Evolutionary conservation across 2,113 vertebrate genomes (phyloP).

Genomic region (Neomonachus schauinslandi): DNA sequence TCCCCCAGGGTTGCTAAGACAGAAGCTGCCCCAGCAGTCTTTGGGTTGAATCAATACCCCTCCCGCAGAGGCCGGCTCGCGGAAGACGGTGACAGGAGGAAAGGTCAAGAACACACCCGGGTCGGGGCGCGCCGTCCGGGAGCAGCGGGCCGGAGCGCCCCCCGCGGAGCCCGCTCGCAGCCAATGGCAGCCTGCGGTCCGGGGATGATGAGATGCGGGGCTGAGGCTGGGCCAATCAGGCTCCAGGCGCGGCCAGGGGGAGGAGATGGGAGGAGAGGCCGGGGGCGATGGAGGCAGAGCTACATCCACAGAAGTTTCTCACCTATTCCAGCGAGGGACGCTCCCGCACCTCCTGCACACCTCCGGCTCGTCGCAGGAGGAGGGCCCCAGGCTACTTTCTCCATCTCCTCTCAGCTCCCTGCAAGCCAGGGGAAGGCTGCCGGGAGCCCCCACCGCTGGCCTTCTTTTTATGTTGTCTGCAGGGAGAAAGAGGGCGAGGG

Average conservation of each 20-base stretch:
- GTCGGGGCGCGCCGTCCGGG: neutral
- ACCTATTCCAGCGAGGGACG: constrained; percentile 61
- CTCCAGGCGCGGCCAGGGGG: constrained; percentile 59
- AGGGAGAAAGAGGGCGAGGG: neutral
- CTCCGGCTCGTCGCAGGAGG: neutral
- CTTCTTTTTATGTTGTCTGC: constrained; percentile 3
- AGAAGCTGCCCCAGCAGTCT: neutral
- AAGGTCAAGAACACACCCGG: neutral
- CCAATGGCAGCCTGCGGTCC: constrained; percentile 67
- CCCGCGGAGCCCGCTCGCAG: constrained; percentile 14
- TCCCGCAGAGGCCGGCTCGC: neutral
- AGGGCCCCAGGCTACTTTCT: neutral
- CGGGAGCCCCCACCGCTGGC: neutral
- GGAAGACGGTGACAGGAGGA: neutral
- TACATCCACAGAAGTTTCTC: constrained; percentile 77
- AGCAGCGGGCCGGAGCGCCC: neutral
- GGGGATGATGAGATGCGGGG: constrained; percentile 24
- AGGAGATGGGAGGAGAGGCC: constrained; percentile 61
- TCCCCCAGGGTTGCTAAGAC: neutral
- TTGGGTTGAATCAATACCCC: neutral
- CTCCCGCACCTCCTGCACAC: neutral
- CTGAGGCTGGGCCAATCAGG: constrained; percentile 74
- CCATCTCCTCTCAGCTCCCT: neutral
- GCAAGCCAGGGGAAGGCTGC: neutral
- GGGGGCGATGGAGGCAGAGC: constrained; percentile 60